Base-by-base conservation (phyloP, 2,888 invertebrate genomes). In the Thalpophila matura region DNA sequence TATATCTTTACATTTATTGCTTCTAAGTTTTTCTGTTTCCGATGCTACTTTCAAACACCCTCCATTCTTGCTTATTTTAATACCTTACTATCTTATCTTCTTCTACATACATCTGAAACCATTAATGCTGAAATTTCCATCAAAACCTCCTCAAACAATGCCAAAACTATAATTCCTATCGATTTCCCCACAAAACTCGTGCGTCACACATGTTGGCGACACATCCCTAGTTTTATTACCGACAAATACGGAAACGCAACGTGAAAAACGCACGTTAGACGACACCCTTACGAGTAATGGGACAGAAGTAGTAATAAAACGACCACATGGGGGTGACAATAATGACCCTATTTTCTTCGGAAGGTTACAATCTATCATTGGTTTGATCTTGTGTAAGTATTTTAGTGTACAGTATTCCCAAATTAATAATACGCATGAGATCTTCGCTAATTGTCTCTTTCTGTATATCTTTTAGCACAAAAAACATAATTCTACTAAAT, bases 201-300 rank as follows among this genome's bases (percentile, higher is more conserved):
- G 59, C 49, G 38, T 37, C 72, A 56, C 72, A 69, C 33, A 53
- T 74, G 53, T 42, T 31, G 35, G 33, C 7, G 33, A 64, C 73
- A 70, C 26, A 61, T 33, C 53, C 66, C 31, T 63, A 61, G 53
- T 78, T 77, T 78, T 77, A 79, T 69, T 62, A 58, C 58, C 55
- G 24, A 14, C 57, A 55, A 50, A 69, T 64, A 77, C 66, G 70
- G 68, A 58, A 71, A 74, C 47, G 47, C 61, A 40, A 79, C 81
- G 77, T 79, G 67, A 69, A 54, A 63, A 77, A 77, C 68, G 71
- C 53, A 77, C 66, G 64, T 69, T 58, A 67, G 55, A 14, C 33
- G 54, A 59, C 40, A 56, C 73, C 63, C 74, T 70, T 63, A 64
- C 63, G 24, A 35, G 64, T 76, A 74, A 78, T 73, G 67, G 73